A percentile compares a stretch with the other conserved stretches of the same genome.
Conservation (phyloP, 2,888 invertebrate genomes). For the Macrophya annulata region DNA sequence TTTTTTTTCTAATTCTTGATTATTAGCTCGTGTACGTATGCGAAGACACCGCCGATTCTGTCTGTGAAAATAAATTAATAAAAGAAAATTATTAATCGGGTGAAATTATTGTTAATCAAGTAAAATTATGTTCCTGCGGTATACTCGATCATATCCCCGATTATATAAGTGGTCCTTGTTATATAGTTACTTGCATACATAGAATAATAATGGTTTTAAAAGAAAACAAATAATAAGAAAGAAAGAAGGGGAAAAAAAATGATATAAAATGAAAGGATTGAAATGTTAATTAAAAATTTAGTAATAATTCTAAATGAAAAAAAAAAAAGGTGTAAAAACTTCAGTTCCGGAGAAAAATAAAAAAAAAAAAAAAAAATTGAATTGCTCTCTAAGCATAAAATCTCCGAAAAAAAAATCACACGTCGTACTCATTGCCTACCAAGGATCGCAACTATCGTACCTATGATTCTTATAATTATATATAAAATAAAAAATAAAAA, state of each 20-base stretch:
- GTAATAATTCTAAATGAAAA: background rate
- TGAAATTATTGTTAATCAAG: background rate
- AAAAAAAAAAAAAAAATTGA: background rate
- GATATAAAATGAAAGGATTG: background rate
- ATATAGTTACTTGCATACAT: conserved; percentile 38
- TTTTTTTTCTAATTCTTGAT: background rate
- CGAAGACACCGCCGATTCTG: background rate
- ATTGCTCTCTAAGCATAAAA: conserved; percentile 6
- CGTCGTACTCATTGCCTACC: conserved; percentile 74
- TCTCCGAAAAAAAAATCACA: conserved; percentile 46
- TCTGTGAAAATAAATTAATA: background rate
- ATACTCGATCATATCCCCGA: background rate
- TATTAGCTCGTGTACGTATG: background rate
- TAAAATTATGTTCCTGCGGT: conserved; percentile 4
- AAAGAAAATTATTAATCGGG: background rate
- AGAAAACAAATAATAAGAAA: background rate
- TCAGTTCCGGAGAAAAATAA: background rate
- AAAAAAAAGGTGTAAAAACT: background rate
- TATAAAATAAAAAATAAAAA: conserved; percentile 64
- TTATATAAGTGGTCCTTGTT: background rate
- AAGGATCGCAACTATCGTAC: conserved; percentile 74
- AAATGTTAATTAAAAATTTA: background rate
- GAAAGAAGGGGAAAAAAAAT: background rate
- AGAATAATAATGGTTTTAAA: background rate
- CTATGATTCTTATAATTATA: conserved; percentile 72